Percentiles rank a stretch among this genome's conserved stretches.
phyloP scores from a whole-genome alignment of 2,113 vertebrate genomes.

The Salvelinus namaycush region DNA sequence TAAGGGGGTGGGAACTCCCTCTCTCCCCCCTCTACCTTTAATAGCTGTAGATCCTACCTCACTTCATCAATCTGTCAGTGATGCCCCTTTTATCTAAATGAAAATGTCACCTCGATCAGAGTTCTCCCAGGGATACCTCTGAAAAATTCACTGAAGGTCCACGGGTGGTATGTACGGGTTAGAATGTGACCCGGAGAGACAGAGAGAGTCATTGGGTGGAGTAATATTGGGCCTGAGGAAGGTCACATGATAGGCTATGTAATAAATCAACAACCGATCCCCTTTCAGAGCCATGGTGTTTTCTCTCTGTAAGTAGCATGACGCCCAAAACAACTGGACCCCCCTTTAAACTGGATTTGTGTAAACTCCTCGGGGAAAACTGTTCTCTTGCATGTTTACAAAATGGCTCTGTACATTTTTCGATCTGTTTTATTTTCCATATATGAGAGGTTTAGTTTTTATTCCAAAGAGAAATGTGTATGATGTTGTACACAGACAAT shows the following conservation, averaged over 20 bases:
- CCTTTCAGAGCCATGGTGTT: conserved; percentile 26
- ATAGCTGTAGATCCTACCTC: conserved; percentile 60
- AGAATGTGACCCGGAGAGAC: conserved; percentile 26
- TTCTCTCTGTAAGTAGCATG: conserved; percentile 32
- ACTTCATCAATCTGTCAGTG: conserved; percentile 60
- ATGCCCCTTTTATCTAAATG: conserved; percentile 51
- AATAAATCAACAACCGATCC: conserved; percentile 36
- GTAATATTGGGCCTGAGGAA: conserved; percentile 16
- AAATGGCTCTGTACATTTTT: conserved; percentile 44
- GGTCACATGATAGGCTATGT: conserved; percentile 32
- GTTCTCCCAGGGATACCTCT: conserved; percentile 41
- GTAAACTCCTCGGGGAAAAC: conserved; percentile 24
- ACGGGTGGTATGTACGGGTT: conserved; percentile 53
- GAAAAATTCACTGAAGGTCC: conserved; percentile 50
- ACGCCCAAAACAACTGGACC: conserved; percentile 23
- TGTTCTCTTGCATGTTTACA: conserved; percentile 70
- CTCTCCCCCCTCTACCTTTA: conserved; percentile 21
- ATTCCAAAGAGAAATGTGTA: conserved; percentile 70
- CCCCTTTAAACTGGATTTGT: conserved; percentile 10
- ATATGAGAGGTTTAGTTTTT: conserved; percentile 59
- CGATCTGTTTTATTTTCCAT: conserved; percentile 38
- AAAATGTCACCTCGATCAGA: conserved; percentile 53
- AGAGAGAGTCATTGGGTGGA: conserved; percentile 19
- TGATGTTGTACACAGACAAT: conserved; percentile 61
- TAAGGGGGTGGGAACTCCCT: conserved; percentile 7